phyloP scores from a whole-genome alignment of 2,797 vertebrate genomes.

The Pantherophis vulpinus region DNA sequence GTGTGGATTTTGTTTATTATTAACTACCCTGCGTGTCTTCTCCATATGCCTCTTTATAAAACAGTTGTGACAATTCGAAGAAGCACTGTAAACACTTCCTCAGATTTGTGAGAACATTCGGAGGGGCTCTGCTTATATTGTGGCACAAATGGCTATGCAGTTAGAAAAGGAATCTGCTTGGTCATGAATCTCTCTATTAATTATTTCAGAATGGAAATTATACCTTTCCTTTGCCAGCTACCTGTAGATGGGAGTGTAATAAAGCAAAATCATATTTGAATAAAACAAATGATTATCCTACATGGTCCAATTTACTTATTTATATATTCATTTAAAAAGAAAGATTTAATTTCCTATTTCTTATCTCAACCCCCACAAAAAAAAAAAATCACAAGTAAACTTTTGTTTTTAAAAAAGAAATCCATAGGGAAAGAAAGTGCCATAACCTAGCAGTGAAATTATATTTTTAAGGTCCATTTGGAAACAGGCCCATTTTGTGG shows the following conservation, averaged over 20 bases:
- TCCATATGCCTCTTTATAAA: slow-evolving; percentile 19
- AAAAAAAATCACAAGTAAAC: slow-evolving; percentile 14
- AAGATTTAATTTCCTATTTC: not conserved
- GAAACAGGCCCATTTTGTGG: slow-evolving; percentile 41
- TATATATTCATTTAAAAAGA: not conserved
- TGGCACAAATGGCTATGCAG: not conserved
- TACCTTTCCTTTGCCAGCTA: not conserved
- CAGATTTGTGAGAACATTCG: not conserved
- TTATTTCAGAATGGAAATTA: not conserved
- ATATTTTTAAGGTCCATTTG: slow-evolving; percentile 22
- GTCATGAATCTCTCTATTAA: slow-evolving; percentile 1
- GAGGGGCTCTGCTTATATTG: not conserved
- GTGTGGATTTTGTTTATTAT: not conserved
- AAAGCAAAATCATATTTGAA: not conserved
- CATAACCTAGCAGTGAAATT: slow-evolving; percentile 30
- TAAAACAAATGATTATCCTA: not conserved
- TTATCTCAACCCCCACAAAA: not conserved
- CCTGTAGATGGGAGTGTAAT: not conserved
- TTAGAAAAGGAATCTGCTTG: not conserved
- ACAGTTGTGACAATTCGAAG: not conserved
- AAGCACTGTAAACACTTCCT: not conserved
- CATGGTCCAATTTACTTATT: not conserved
- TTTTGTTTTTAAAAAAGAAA: not conserved
- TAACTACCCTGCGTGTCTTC: slow-evolving; percentile 3
- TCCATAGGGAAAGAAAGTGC: slow-evolving; percentile 33